Percentiles rank a stretch among this genome's conserved stretches.
Conservation (phyloP, 2,113 vertebrate species). For the Triplophysa rosa region DNA sequence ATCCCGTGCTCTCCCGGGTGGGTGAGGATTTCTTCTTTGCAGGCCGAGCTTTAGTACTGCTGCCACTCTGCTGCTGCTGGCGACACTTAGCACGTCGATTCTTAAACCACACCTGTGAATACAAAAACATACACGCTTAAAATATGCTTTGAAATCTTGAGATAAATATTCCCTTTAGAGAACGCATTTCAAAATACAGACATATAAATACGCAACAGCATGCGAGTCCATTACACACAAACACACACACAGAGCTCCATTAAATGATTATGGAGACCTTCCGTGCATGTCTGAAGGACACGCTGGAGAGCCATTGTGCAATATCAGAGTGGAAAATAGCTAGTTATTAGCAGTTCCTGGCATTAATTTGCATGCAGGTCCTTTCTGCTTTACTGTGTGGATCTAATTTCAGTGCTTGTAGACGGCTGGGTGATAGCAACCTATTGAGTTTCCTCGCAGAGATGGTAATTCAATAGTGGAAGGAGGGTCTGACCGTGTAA, state of each 20-base stretch:
- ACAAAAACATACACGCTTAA: background rate
- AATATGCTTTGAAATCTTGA: background rate
- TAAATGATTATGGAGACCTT: constrained; percentile 51
- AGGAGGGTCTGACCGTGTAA: constrained; percentile 66
- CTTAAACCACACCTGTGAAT: constrained; percentile 95
- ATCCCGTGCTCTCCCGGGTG: constrained; percentile 93
- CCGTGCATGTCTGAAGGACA: constrained; percentile 62
- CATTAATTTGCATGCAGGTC: constrained; percentile 70
- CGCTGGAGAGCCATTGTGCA: constrained; percentile 59
- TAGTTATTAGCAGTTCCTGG: constrained; percentile 71
- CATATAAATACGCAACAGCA: background rate
- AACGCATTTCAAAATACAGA: constrained; percentile 28
- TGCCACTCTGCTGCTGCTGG: constrained; percentile 91
- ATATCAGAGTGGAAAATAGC: constrained; percentile 63
- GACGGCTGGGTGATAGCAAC: constrained; percentile 73
- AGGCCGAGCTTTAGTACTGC: constrained; percentile 86
- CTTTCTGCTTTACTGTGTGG: constrained; percentile 65
- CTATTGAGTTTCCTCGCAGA: constrained; percentile 74
- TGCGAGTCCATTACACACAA: constrained; percentile 8
- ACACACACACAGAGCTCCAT: constrained; percentile 39
- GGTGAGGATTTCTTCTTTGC: constrained; percentile 95
- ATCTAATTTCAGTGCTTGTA: constrained; percentile 74
- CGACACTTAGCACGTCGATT: constrained; percentile 86
- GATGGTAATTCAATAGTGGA: constrained; percentile 71
- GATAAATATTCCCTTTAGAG: background rate